Percentiles rank a stretch among this genome's conserved stretches.
Conservation (phyloP, 1,140 invertebrate species). For the Arion vulgaris region DNA sequence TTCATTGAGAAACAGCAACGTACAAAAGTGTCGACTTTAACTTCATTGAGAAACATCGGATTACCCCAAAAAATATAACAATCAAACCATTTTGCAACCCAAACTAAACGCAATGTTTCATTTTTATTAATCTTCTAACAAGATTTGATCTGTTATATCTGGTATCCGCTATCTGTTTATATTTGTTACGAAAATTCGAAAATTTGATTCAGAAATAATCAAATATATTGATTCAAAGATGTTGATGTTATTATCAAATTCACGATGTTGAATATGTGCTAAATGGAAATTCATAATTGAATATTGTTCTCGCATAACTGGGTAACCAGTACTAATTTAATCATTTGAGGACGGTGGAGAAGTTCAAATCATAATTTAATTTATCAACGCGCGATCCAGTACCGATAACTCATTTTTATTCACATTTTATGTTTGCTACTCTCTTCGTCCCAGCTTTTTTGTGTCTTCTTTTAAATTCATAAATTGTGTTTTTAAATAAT, state of each 20-base stretch:
- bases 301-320: constrained; percentile 3
- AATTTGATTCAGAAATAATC: constrained; percentile 3
- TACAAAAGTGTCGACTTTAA: too few species aligned
- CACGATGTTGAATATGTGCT: not conserved
- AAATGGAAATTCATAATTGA: constrained; percentile 2
- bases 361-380: constrained; percentile 35
- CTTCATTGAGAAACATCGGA: too few species aligned
- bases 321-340: constrained; percentile 31
- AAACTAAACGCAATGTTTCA: too few species aligned
- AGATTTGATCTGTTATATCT: too few species aligned
- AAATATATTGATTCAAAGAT: constrained; percentile 12
- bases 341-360: not conserved
- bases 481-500: not conserved
- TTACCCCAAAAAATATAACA: too few species aligned
- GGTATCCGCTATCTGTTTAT: too few species aligned
- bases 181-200: too few species aligned
- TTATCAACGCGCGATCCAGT: not conserved
- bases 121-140: too few species aligned
- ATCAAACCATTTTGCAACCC: too few species aligned
- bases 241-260: constrained; percentile 12
- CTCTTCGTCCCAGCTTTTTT: not conserved
- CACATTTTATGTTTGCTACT: not conserved
- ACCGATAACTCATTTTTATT: constrained; percentile 22
- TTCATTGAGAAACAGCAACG: too few species aligned
- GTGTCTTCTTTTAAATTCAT: not conserved